Base-by-base conservation (phyloP, 2,888 invertebrate genomes). In the Athetis lepigone region DNA sequence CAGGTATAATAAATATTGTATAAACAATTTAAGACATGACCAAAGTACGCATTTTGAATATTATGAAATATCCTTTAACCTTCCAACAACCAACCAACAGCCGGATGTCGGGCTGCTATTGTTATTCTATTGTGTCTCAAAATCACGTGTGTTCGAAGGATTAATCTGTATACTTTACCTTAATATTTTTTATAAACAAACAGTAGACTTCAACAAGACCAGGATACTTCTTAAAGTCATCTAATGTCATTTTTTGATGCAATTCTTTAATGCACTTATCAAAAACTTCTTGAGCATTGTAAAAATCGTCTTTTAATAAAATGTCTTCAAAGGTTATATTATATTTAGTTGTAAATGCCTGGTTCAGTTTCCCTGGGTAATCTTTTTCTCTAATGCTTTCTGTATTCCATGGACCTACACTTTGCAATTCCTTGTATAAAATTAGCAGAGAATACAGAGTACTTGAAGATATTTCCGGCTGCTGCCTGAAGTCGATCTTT, bases 171-270 rank as follows among this genome's bases (percentile, higher is more conserved):
- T 29, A 23, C 67, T 71, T 56, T 84, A 91, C 93, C 81, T 86
- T 84, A 23, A 91, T 42, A 77, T 90, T 77, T 23, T 80, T 75
- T 11, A 90, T 63, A 16, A 94, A 62, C 27, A 72, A 69, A 68
- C 80, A 87, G 70, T 93, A 94, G 0, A 90, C 90, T 76, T 91
- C 89, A 68, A 93, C 80, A 50, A 90, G 85, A 3, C 86, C 86
- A 21, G 94, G 94, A 81, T 91, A 90, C 62, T 85, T 89, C 65
- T 91, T 93, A 45, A 91, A 91, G 67, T 89, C 82, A 37, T 87
- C 81, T 19, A 80, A 55, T 60, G 88, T 89, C 57, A 93, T 75
- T 78, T 88, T 93, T 47, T 75, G 78, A 73, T 92, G 91, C 23
- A 94, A 73, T 27, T 85, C 83, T 55, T 84, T 85, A 49, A 94